These are phyloP conservation scores for Apotomis capreana DNA, from an alignment of 2,888 invertebrate species.

Conservation along the genomic window DNA sequence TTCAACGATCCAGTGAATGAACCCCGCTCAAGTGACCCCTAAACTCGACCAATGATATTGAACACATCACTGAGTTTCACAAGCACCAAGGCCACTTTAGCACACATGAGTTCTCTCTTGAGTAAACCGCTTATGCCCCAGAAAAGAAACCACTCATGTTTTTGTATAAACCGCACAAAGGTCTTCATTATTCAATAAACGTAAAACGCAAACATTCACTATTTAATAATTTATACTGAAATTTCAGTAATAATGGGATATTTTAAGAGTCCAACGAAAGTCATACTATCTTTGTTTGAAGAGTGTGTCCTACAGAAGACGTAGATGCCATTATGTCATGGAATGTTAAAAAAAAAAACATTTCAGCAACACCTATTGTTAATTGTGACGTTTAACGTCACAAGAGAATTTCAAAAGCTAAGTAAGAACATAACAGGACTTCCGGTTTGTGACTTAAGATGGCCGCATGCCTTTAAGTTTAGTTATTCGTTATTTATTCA, in stretches of 20 bases:
- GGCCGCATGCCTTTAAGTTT: too few species aligned
- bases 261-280: slow-evolving; percentile 1
- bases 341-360: neutral
- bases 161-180: slow-evolving; percentile 44
- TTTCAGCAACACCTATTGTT: neutral
- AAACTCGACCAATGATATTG: slow-evolving; percentile 39
- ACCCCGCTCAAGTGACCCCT: slow-evolving; percentile 57
- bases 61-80: slow-evolving; percentile 16
- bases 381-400: too few species aligned
- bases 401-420: too few species aligned
- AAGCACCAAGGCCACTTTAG: slow-evolving; percentile 14
- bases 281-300: neutral
- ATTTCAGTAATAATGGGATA: slow-evolving; percentile 2
- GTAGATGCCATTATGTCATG: too few species aligned
- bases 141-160: slow-evolving; percentile 40
- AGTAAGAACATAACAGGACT: neutral
- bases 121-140: slow-evolving; percentile 20
- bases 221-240: slow-evolving; percentile 8
- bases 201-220: slow-evolving; percentile 19
- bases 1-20: slow-evolving; percentile 61
- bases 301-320: too few species aligned
- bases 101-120: too few species aligned
- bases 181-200: slow-evolving; percentile 42
- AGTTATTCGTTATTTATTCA: too few species aligned
- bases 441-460: too few species aligned